Percentiles rank a stretch among this genome's conserved stretches.
These are phyloP conservation scores for Pangasius macronema DNA, from an alignment of 2,797 vertebrate genomes.

Conservation along the genomic window DNA sequence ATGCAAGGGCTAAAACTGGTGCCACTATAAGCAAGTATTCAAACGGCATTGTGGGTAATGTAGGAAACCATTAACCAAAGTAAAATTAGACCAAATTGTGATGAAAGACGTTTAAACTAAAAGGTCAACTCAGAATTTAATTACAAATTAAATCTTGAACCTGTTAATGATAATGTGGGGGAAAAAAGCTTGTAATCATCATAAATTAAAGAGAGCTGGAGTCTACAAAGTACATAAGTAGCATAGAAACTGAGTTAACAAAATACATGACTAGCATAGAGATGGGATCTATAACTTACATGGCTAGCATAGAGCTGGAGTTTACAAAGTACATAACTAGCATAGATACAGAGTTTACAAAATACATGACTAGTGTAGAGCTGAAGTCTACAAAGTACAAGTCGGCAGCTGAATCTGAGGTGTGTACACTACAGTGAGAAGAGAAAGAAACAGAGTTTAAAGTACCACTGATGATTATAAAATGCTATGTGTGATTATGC, in stretches of 20 bases:
- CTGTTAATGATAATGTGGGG: too few species aligned
- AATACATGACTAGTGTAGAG: not conserved
- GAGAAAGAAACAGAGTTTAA: not conserved
- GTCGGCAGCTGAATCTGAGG: not conserved
- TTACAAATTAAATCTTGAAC: not conserved
- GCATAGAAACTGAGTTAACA: not conserved
- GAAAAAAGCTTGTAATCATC: not conserved
- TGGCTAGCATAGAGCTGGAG: not conserved
- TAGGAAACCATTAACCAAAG: not conserved
- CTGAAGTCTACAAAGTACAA: not conserved
- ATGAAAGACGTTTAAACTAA: not conserved
- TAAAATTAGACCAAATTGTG: not conserved
- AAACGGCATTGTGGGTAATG: not conserved
- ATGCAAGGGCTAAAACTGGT: not conserved
- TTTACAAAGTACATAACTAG: not conserved
- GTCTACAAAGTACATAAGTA: not conserved
- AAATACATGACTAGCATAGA: not conserved
- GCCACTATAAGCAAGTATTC: not conserved
- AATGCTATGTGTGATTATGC: not conserved
- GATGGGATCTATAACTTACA: not conserved
- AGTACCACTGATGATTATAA: constrained; percentile 3
- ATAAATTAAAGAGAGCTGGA: not conserved
- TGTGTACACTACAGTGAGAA: not conserved
- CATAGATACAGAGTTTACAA: not conserved
- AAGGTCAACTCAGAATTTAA: not conserved